A percentile compares a stretch with the other conserved stretches of the same genome.
phyloP scores from a whole-genome alignment of 2,113 vertebrate genomes.

The Rana temporaria region DNA sequence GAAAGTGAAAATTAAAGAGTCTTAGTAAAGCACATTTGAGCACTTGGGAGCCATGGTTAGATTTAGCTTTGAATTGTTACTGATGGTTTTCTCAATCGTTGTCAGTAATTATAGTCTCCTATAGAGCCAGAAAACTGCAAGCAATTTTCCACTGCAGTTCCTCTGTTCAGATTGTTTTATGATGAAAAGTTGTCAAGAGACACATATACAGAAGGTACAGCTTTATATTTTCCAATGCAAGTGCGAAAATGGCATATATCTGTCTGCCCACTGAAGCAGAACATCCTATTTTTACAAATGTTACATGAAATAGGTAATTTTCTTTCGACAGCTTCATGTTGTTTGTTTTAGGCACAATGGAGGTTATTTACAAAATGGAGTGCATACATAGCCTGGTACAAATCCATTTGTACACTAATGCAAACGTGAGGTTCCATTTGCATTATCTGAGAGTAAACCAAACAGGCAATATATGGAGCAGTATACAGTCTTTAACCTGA shows the following conservation, averaged over 20 bases:
- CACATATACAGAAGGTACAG: constrained; percentile 60
- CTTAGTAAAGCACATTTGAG: constrained; percentile 49
- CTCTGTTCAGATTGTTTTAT: constrained; percentile 71
- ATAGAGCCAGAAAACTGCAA: constrained; percentile 66
- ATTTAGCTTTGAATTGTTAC: constrained; percentile 66
- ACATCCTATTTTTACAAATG: constrained; percentile 42
- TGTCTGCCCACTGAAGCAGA: constrained; percentile 59
- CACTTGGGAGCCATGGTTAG: constrained; percentile 59
- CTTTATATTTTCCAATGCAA: constrained; percentile 61
- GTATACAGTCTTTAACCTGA: no score
- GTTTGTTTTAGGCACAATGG: no score
- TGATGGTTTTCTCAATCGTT: constrained; percentile 69
- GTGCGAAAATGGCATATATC: constrained; percentile 51
- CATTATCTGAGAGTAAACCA: no score
- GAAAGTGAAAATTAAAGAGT: constrained; percentile 63
- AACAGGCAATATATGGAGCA: no score
- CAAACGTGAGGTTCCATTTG: not conserved
- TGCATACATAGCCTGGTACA: not conserved
- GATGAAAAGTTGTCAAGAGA: constrained; percentile 71
- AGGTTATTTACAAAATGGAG: not conserved
- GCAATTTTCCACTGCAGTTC: constrained; percentile 71
- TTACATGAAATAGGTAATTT: not conserved
- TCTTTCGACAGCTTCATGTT: not conserved
- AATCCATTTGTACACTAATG: not conserved
- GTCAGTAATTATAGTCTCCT: constrained; percentile 68